These are phyloP conservation scores for Montipora cactus DNA, from an alignment of 64 coral and sea anemone species.

Conservation along the genomic window DNA sequence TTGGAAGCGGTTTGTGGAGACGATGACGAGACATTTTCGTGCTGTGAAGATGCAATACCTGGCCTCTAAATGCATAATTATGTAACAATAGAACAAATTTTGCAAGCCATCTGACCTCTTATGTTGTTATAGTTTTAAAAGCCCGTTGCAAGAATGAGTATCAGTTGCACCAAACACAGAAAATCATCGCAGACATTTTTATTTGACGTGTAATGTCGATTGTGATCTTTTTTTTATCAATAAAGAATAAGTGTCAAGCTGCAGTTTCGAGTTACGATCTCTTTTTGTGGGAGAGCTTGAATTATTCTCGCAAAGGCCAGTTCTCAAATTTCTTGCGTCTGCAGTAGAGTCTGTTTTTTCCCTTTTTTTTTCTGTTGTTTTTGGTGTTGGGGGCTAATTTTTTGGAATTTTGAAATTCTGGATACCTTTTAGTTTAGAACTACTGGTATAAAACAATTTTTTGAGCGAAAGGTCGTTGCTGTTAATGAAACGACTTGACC, in stretches of 20 bases:
- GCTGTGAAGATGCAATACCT: conserved; percentile 67
- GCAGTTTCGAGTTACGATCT: not conserved
- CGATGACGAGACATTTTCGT: conserved; percentile 84
- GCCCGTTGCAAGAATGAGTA: not conserved
- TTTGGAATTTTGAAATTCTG: no score
- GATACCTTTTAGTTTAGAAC: no score
- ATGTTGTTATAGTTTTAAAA: not conserved
- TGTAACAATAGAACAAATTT: conserved; percentile 3
- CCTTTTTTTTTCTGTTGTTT: no score
- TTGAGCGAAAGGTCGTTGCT: no score
- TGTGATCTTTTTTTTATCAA: conserved; percentile 5
- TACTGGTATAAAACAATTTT: no score
- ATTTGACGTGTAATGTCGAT: not conserved
- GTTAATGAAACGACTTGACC: no score
- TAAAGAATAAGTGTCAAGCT: not conserved
- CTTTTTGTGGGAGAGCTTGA: no score
- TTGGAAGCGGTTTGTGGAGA: conserved; percentile 66
- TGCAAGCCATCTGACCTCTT: not conserved
- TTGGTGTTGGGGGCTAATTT: no score
- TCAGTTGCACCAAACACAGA: not conserved
- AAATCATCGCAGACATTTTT: not conserved
- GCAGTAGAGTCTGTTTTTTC: no score
- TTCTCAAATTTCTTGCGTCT: no score
- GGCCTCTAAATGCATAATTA: conserved; percentile 21
- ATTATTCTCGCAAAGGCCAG: no score